Evolutionary conservation across 2,888 invertebrate species (phyloP), one percentile per base, ranked within the genome.

Genomic region (Euplexia lucipara): DNA sequence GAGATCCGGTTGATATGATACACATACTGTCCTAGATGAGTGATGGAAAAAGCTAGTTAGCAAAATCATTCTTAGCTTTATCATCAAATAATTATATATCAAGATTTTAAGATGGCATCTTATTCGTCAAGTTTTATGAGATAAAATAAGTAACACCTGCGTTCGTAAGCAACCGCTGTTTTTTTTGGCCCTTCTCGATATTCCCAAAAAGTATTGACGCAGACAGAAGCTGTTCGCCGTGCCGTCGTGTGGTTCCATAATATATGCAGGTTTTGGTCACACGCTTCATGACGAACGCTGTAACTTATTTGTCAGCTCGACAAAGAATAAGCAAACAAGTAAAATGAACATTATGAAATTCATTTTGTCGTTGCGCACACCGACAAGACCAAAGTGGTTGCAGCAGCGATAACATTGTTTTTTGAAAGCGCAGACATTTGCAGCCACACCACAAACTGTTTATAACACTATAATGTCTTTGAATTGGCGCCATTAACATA

Each of bases 311-410:
- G 26, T 3, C n/a, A 54, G 41, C 20, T 54, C 18, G 12, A 34
- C 12, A 54, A 54, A 12, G 5, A 42, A 12, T 52, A 51, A 30
- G 9, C 26, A 16, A 34, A 53, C 26, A 5, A 41, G 22, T 4
- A 39, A 12, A 4, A 68, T 42, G 7, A 39, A 20, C 18, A 34
- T 54, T 35, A 12, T 34, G 9, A n/a, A 32, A 54, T 54, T 12
- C 9, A 49, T 30, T 18, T 34, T 62, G n/a, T n/a, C n/a, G n/a
- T n/a, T n/a, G n/a, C n/a, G 44, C n/a, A 12, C 62, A 9, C 1
- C 42, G 30, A 37, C 30, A 45, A 20, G 14, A 30, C 12, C 18
- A 44, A 57, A 44, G 44, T 45, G 65, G 26, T 65, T 20, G n/a
- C 22, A 20, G 37, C 3, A 8, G 53, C 26, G 8, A 30, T 49